Conservation (phyloP, 2,888 invertebrate species). For the Drosophila meridiana region DNA sequence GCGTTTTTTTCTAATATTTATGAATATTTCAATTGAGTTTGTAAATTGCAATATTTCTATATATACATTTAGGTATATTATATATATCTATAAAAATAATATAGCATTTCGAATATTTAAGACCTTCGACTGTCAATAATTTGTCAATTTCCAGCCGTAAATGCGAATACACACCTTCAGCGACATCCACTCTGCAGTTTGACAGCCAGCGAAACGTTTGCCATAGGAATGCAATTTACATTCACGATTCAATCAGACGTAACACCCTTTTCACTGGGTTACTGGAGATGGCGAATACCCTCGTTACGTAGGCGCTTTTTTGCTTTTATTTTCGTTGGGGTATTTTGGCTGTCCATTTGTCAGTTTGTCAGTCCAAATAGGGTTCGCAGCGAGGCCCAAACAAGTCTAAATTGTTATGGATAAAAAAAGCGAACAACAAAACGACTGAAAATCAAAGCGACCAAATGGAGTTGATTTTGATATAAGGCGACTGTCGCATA, state of each 20-base stretch:
- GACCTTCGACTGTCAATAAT: constrained; percentile 56
- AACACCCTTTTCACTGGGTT: constrained; percentile 18
- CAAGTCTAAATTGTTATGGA: constrained; percentile 19
- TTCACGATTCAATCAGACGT: constrained; percentile 14
- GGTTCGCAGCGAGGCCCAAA: constrained; percentile 21
- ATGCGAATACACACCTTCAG: background rate
- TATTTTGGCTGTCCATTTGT: constrained; percentile 27
- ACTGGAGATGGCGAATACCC: constrained; percentile 31
- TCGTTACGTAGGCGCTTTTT: constrained; percentile 10
- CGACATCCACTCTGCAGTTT: background rate
- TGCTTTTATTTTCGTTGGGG: constrained; percentile 14
- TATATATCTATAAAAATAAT: background rate
- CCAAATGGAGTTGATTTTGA: background rate
- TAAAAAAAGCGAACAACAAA: constrained; percentile 3
- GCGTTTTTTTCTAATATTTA: background rate
- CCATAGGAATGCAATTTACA: constrained; percentile 11
- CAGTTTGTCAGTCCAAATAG: constrained; percentile 33
- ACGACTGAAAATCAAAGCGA: constrained; percentile 16
- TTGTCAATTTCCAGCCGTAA: constrained; percentile 31
- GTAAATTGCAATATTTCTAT: constrained; percentile 39
- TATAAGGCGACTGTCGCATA: background rate
- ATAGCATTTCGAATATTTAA: constrained; percentile 58
- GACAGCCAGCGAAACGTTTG: background rate
- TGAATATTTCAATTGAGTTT: background rate
- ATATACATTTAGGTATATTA: background rate